Base-by-base conservation (phyloP, 2,888 invertebrate species). In the Drosophila mulleri region DNA sequence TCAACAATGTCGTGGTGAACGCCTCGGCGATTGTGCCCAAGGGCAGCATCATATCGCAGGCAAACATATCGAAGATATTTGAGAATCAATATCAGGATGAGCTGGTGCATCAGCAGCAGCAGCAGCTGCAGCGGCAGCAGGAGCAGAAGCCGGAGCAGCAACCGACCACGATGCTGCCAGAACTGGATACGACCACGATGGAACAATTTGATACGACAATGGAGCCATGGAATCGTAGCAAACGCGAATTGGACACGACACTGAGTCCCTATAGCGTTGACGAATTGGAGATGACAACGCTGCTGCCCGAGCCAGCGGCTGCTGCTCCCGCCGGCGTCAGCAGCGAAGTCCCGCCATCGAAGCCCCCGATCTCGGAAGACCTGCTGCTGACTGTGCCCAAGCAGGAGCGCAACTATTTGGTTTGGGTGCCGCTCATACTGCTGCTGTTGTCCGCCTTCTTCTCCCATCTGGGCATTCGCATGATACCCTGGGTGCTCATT, bases 401-500 rank as follows among this genome's bases (percentile, higher is more conserved):
- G 29, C 91, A 93, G 72, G 89, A 94, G 92, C 90, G 78, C n/a
- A 94, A 94, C 75, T 92, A 94, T 1, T 92, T 94, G 54, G 93
- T 94, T 0, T 97, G 96, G 96, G 91, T 96, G 3, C 96, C 97
- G 0, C 94, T 95, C 23, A 94, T 94, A 0, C 93, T 96, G 0
- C 92, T 97, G 23, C 94, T 96, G 81, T 91, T 94, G 1, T 93
- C 96, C 7, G 96, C 96, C 0, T 95, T 96, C 80, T 92, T 96
- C 48, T 94, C 96, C 0, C 96, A 96, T 85, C 93, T 95, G 4
- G 92, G 92, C 29, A 95, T 97, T 52, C 93, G 96, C 60, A 92
- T 96, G 71, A 92, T 97, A 50, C 96, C 97, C 0, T 97, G 97
- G 97, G 95, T 97, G 74, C 93, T 97, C 14, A 95, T 96, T 45